Percentiles rank a stretch among this genome's conserved stretches.
phyloP scores from a whole-genome alignment of 2,797 vertebrate species.

The Alectoris magna region DNA sequence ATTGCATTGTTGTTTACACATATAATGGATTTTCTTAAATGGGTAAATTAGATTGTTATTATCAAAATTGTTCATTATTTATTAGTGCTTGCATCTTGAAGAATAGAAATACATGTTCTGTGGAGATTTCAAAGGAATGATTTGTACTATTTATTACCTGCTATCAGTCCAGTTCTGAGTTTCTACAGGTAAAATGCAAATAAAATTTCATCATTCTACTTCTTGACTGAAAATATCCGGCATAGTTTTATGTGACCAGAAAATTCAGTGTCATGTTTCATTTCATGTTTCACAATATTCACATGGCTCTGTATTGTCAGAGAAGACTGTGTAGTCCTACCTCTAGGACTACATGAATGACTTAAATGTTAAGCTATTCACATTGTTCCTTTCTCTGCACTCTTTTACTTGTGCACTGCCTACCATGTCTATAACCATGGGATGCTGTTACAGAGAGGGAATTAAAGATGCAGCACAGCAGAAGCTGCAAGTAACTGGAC shows the following conservation, averaged over 20 bases:
- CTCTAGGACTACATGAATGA: background rate
- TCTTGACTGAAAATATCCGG: background rate
- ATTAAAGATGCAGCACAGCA: background rate
- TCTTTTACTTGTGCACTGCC: background rate
- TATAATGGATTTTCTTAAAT: slow-evolving; percentile 22
- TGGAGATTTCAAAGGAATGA: background rate
- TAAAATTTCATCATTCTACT: background rate
- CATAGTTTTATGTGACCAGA: background rate
- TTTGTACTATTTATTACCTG: background rate
- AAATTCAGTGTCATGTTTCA: background rate
- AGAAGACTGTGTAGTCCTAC: background rate
- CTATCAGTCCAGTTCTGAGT: background rate
- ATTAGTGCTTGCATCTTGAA: background rate
- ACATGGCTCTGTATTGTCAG: background rate
- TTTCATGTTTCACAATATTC: background rate
- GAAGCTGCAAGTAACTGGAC: background rate
- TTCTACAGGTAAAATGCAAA: background rate
- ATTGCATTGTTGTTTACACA: slow-evolving; percentile 19
- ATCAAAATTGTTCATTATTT: background rate
- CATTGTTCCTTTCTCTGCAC: rapidly evolving
- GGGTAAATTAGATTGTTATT: background rate
- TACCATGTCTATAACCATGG: background rate
- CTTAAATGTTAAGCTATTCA: background rate
- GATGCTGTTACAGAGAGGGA: background rate
- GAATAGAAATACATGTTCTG: background rate